Evolutionary conservation across 1,140 invertebrate genomes (phyloP).

Genomic region (Neotoxoptera formosana): DNA sequence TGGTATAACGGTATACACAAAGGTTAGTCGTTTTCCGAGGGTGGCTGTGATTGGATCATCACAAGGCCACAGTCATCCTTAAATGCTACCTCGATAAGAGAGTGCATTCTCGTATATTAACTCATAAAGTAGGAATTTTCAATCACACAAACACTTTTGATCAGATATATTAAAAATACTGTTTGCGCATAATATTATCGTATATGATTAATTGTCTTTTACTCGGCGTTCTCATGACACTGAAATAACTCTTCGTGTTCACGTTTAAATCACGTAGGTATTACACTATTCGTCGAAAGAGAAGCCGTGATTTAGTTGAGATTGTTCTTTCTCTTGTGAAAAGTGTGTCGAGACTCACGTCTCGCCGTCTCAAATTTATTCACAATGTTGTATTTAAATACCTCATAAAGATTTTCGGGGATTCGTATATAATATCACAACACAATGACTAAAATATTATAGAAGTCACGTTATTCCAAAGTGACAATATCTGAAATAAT

Average conservation of each 20-base stretch:
- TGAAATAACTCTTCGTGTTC: background rate
- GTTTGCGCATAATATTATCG: background rate
- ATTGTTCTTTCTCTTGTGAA: background rate
- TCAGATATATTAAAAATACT: background rate
- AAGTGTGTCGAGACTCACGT: background rate
- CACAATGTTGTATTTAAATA: background rate
- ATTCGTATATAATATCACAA: no score
- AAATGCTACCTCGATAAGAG: background rate
- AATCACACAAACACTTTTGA: background rate
- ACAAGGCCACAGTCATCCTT: background rate
- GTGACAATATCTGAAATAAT: no score
- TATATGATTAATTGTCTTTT: background rate
- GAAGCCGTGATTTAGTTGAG: background rate
- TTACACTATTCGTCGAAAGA: background rate
- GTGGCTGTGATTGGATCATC: background rate
- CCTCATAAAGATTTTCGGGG: no score
- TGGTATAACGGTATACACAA: background rate
- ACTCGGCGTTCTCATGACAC: fast-evolving
- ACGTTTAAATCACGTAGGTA: background rate
- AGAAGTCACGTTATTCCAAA: no score
- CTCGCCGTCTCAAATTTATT: no score
- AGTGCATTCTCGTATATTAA: background rate
- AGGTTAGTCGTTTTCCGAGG: background rate
- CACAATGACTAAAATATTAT: no score
- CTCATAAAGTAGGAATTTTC: background rate